phyloP scores from a whole-genome alignment of 2,797 vertebrate genomes.

The Cuculus canorus region DNA sequence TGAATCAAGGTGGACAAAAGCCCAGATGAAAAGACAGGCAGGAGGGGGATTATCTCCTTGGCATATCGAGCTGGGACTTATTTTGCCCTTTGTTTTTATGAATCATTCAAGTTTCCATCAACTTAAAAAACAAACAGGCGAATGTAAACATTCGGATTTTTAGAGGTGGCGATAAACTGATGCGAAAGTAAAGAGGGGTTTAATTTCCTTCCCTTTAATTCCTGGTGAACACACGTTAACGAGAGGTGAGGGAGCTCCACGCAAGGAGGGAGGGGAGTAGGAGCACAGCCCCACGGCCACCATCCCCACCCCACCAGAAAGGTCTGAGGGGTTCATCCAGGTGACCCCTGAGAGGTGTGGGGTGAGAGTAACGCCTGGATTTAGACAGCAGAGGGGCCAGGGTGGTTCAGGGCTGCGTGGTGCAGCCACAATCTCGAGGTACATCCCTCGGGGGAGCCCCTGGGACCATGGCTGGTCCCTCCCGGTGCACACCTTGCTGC shows the following conservation, averaged over 20 bases:
- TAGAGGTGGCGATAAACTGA: neutral
- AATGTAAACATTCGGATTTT: conserved; percentile 30
- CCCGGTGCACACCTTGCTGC: rapidly evolving
- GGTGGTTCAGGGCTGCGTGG: neutral
- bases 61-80: neutral
- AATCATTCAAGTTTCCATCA: conserved; percentile 34
- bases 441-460: neutral
- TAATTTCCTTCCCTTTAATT: conserved; percentile 21
- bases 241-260: neutral
- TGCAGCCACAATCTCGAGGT: rapidly evolving
- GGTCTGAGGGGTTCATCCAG: rapidly evolving
- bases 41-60: neutral
- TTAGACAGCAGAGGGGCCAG: neutral
- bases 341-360: rapidly evolving
- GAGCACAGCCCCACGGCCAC: rapidly evolving
- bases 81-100: conserved; percentile 4
- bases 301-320: neutral
- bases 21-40: neutral
- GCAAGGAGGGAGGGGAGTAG: neutral
- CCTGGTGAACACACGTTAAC: conserved; percentile 19
- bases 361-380: rapidly evolving
- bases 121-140: conserved; percentile 21
- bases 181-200: conserved; percentile 27
- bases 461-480: rapidly evolving
- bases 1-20: rapidly evolving